A percentile compares a stretch with the other conserved stretches of the same genome.
These are phyloP conservation scores for Macroglossus sobrinus DNA, from an alignment of 2,113 vertebrate genomes.

Conservation along the genomic window DNA sequence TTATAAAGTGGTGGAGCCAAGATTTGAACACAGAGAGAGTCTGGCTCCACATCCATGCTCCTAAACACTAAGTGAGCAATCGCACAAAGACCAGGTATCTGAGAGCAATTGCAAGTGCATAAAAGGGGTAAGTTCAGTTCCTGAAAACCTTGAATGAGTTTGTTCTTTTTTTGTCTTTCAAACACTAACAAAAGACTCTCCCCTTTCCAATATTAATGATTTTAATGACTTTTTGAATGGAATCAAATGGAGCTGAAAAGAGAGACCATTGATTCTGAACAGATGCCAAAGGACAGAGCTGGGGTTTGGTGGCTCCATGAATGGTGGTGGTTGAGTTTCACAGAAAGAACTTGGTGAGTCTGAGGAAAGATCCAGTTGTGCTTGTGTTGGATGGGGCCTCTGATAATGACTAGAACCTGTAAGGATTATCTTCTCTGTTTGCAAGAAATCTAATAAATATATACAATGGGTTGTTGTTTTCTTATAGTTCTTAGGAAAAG, in stretches of 20 bases:
- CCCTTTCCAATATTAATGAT: not conserved
- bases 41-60: not conserved
- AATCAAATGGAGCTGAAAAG: not conserved
- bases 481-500: not conserved
- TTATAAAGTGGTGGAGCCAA: not conserved
- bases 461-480: not conserved
- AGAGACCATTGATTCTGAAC: not conserved
- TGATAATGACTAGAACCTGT: not conserved
- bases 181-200: not conserved
- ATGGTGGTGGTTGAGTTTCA: not conserved
- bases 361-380: not conserved
- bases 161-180: constrained; percentile 8
- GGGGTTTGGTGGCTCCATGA: not conserved
- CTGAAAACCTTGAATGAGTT: not conserved
- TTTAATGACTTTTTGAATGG: not conserved
- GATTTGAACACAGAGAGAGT: not conserved
- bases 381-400: not conserved
- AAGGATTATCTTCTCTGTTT: not conserved
- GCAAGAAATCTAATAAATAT: not conserved
- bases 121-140: not conserved
- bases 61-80: not conserved
- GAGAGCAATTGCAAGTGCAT: not conserved
- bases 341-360: not conserved
- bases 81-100: not conserved
- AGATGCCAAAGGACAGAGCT: not conserved